Evolutionary conservation across 2,113 vertebrate genomes (phyloP).

Genomic region (Python bivittatus): DNA sequence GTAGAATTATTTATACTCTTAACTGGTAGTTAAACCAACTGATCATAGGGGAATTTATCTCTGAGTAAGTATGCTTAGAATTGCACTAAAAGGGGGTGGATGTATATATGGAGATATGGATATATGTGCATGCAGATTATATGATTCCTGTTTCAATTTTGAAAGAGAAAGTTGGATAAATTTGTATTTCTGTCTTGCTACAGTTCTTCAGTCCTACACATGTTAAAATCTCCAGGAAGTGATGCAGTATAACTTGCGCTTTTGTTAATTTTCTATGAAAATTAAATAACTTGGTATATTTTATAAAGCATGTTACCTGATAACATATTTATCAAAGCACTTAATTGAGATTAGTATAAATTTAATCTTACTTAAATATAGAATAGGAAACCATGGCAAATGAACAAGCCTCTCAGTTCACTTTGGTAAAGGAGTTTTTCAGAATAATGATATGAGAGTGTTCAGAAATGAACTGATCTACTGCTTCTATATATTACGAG

Average conservation of each 20-base stretch:
- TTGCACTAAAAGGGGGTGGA: neutral
- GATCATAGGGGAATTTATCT: neutral
- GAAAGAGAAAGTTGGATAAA: neutral
- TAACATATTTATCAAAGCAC: constrained; percentile 19
- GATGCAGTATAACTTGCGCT: constrained; percentile 6
- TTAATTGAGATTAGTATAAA: constrained; percentile 41
- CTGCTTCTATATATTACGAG: neutral
- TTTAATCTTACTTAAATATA: constrained; percentile 46
- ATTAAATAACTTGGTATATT: constrained; percentile 29
- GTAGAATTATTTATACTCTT: neutral
- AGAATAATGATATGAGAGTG: neutral
- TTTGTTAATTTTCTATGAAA: constrained; percentile 19
- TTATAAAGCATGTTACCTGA: constrained; percentile 29
- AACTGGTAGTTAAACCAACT: neutral
- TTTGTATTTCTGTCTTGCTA: neutral
- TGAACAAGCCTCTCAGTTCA: neutral
- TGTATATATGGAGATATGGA: neutral
- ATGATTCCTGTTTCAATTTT: neutral
- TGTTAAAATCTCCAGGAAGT: constrained; percentile 26
- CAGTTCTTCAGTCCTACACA: neutral
- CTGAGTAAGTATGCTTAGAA: neutral
- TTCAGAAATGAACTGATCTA: neutral
- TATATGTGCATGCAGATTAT: neutral
- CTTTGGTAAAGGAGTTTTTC: constrained; percentile 1
- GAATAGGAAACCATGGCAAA: constrained; percentile 30